Conservation (phyloP, 2,888 invertebrate species). For the Ypsolopha scabrella region DNA sequence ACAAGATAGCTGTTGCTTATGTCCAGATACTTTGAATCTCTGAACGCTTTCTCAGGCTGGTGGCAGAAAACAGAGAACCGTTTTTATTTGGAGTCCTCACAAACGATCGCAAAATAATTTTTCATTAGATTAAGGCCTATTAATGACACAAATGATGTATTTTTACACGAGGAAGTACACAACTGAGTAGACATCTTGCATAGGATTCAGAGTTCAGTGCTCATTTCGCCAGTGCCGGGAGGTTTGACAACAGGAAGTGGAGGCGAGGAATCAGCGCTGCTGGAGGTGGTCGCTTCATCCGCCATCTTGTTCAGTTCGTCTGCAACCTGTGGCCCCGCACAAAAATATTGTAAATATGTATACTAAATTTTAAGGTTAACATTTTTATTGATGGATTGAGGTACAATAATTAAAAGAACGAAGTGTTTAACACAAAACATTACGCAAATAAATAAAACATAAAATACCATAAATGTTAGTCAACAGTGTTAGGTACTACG, state of each 20-base stretch:
- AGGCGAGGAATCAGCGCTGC: slow-evolving; percentile 20
- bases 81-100: too few species aligned
- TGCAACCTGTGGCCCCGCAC: slow-evolving; percentile 42
- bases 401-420: slow-evolving; percentile 7
- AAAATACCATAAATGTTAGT: slow-evolving; percentile 31
- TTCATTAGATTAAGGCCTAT: too few species aligned
- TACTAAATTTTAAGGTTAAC: too few species aligned
- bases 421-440: slow-evolving; percentile 20
- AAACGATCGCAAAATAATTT: too few species aligned
- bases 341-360: slow-evolving; percentile 2
- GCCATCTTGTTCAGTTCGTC: slow-evolving; percentile 51
- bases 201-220: slow-evolving; percentile 70
- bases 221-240: slow-evolving; percentile 71
- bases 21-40: too few species aligned
- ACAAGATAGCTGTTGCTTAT: too few species aligned
- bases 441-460: slow-evolving; percentile 14
- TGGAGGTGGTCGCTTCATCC: slow-evolving; percentile 21
- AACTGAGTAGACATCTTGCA: not conserved
- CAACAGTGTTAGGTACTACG: slow-evolving; percentile 31
- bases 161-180: not conserved
- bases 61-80: too few species aligned
- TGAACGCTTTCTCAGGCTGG: too few species aligned
- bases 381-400: too few species aligned
- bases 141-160: too few species aligned
- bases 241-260: slow-evolving; percentile 30